These are phyloP conservation scores for Drosophila buzzatii DNA, from an alignment of 2,888 invertebrate species.

Conservation along the genomic window DNA sequence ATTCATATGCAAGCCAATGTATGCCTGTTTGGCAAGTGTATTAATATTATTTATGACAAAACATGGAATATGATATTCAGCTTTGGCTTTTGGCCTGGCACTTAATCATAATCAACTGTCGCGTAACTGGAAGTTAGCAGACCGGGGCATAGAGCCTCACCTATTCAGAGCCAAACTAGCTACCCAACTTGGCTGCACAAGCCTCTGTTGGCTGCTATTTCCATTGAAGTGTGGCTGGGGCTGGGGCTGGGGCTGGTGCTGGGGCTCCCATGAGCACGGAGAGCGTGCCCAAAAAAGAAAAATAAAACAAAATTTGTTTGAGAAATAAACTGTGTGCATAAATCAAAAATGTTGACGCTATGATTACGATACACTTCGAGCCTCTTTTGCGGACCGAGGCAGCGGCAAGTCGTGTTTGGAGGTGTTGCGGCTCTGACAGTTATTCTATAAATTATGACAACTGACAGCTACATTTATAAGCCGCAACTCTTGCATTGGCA, in stretches of 20 bases:
- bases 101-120: conserved; percentile 82
- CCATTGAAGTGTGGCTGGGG: conserved; percentile 26
- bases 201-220: conserved; percentile 55
- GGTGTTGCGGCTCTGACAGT: conserved; percentile 80
- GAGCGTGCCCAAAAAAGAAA: conserved; percentile 49
- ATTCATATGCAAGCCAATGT: conserved; percentile 26
- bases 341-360: conserved; percentile 80
- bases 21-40: conserved; percentile 47
- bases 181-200: conserved; percentile 41
- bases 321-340: conserved; percentile 71
- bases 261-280: conserved; percentile 56
- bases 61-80: conserved; percentile 69
- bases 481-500: conserved; percentile 73
- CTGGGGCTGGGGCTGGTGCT: neutral
- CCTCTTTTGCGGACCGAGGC: conserved; percentile 35
- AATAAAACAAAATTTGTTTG: conserved; percentile 38
- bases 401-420: conserved; percentile 72
- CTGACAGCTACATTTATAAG: conserved; percentile 80
- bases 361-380: conserved; percentile 71
- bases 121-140: conserved; percentile 65
- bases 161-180: conserved; percentile 49
- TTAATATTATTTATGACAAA: conserved; percentile 71
- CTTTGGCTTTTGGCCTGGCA: conserved; percentile 64
- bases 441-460: conserved; percentile 82
- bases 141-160: conserved; percentile 38